phyloP scores from a whole-genome alignment of 2,113 vertebrate genomes.

The Perognathus longimembris region DNA sequence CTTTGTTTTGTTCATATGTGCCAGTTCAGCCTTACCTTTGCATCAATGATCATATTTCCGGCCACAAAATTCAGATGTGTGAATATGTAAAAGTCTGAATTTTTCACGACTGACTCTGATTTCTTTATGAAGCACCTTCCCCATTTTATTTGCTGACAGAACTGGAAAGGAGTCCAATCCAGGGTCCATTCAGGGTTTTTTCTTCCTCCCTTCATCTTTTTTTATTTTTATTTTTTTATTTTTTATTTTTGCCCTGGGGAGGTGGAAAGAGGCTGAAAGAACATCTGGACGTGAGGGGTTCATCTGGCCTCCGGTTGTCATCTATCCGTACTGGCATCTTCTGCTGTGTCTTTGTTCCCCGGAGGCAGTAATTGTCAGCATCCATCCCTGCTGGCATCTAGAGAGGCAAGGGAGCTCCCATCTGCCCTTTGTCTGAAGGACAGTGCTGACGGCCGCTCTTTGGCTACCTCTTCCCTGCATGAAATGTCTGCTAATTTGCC shows the following conservation, averaged over 20 bases:
- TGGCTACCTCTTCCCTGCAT: neutral
- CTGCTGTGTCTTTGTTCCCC: neutral
- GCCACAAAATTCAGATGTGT: neutral
- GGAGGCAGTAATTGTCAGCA: neutral
- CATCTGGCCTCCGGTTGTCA: slow-evolving; percentile 57
- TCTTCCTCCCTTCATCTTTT: neutral
- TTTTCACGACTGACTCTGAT: slow-evolving; percentile 3
- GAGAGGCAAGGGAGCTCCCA: slow-evolving; percentile 45
- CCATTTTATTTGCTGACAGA: neutral
- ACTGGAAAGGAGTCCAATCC: slow-evolving; percentile 37
- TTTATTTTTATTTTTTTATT: too few species aligned
- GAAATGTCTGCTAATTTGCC: neutral
- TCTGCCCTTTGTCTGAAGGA: slow-evolving; percentile 54
- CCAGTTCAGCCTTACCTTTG: neutral
- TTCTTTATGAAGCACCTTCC: neutral
- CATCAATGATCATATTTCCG: slow-evolving; percentile 16
- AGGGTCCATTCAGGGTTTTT: neutral
- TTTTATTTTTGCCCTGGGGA: neutral
- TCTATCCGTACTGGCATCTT: slow-evolving; percentile 39
- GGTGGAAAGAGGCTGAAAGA: neutral
- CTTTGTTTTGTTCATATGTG: neutral
- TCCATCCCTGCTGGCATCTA: slow-evolving; percentile 29
- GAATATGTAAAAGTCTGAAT: slow-evolving; percentile 6
- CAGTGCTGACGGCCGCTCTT: slow-evolving; percentile 61
- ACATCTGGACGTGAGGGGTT: slow-evolving; percentile 51